Evolutionary conservation across 2,797 vertebrate genomes (phyloP), one percentile per base, ranked within the genome.

Genomic region (Alcedo atthis): DNA sequence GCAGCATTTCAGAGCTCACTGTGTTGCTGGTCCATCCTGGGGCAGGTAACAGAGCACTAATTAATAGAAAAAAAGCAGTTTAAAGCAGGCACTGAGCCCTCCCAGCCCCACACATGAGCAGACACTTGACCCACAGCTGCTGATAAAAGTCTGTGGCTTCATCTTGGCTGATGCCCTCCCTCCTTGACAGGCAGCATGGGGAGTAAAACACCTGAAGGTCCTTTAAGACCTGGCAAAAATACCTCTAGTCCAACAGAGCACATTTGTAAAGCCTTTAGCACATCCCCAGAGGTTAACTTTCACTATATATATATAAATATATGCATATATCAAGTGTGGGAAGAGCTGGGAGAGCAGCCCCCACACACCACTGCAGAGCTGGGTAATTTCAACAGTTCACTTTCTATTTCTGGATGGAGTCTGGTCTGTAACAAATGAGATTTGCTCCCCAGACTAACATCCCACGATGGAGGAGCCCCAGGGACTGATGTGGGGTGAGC

Each of bases 41-140:
- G 25, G 16, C 30, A n/a, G 37, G 30, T 6, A 78, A 61, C 6
- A 5, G 32, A 77, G 53, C 18, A 7, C 35, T 12, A 37, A 83
- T 53, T 37, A 37, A 61, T 35, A 5, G 28, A 67, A 68, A 37
- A 5, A 0, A 0, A 20, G 17, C 15, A 8, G 3, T 33, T 12
- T 21, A 15, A 53, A 32, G 21, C 19, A 13, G 54, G 19, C 0
- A 0, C 45, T 1, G 5, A 75, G 33, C 9, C 28, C 43, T 35
- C 20, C 24, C 21, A 45, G 58, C 33, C 21, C 51, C 8, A 35
- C 1, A 19, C 9, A 11, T 49, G 9, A 69, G 53, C 73, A 79
- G 68, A 51, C 1, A 9, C 14, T 45, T 26, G 73, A 68, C 12
- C 73, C 40, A 25, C 43, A 68, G 58, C 17, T 32, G 12, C 32